These are phyloP conservation scores for Tenthredo scrophulariae DNA, from an alignment of 2,888 invertebrate species.

Conservation along the genomic window DNA sequence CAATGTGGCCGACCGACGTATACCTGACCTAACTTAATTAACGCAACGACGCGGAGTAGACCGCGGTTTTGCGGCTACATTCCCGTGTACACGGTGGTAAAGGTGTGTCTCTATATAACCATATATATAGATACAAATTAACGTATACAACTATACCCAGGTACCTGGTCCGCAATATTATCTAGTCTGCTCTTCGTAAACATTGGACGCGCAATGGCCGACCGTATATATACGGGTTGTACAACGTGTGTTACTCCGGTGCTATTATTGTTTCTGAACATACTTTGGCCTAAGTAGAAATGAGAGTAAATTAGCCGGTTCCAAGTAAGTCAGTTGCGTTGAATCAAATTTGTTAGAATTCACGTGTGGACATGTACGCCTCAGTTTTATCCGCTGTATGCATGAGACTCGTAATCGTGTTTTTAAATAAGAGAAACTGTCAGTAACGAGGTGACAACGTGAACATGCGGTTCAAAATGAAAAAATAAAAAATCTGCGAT, in stretches of 20 bases:
- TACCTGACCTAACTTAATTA: conserved; percentile 75
- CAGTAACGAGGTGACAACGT: conserved; percentile 10
- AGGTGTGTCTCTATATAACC: conserved; percentile 36
- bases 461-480: neutral
- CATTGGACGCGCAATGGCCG: conserved; percentile 71
- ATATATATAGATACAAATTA: conserved; percentile 47
- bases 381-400: neutral
- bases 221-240: conserved; percentile 55
- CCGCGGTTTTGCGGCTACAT: conserved; percentile 74
- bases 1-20: conserved; percentile 72
- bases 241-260: neutral
- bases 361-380: neutral
- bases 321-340: neutral
- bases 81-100: conserved; percentile 34
- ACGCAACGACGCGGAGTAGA: conserved; percentile 77
- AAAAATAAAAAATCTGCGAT: neutral
- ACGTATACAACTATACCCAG: conserved; percentile 40
- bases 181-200: conserved; percentile 72
- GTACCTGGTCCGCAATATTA: conserved; percentile 70
- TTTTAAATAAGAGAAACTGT: neutral
- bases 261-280: conserved; percentile 39
- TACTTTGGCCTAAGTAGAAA: neutral
- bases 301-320: neutral
- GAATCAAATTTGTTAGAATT: neutral
- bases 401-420: neutral